phyloP scores from a whole-genome alignment of 1,140 invertebrate genomes.

The Physella acuta region DNA sequence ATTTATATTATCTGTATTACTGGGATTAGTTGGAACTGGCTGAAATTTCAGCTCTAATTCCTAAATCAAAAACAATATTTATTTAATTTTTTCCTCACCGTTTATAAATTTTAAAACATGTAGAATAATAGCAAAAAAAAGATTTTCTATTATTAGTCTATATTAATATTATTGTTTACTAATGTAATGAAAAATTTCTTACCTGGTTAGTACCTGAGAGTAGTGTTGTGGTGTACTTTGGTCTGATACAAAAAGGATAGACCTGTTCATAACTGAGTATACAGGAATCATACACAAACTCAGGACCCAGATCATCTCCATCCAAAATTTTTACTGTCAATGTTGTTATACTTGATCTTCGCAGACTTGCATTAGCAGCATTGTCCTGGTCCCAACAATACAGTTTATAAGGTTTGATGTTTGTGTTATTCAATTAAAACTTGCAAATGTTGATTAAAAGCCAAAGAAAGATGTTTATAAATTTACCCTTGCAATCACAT shows the following conservation, averaged over 20 bases:
- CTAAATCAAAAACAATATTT: background rate
- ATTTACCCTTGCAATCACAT: conserved; percentile 14
- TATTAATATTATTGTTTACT: background rate
- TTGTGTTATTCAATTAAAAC: background rate
- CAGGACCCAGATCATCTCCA: conserved; percentile 45
- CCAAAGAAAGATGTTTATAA: no score
- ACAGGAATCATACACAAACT: conserved; percentile 40
- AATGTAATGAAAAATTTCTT: background rate
- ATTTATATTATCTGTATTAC: background rate
- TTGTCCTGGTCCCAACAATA: conserved; percentile 1
- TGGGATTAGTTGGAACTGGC: background rate
- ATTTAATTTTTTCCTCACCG: background rate
- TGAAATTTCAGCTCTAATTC: background rate
- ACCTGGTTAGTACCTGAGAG: conserved; percentile 17
- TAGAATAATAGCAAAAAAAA: no score
- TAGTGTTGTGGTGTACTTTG: conserved; percentile 34
- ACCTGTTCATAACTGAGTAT: background rate
- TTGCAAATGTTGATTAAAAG: background rate
- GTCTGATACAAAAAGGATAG: conserved; percentile 30
- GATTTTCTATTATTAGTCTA: no score
- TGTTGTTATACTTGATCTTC: conserved; percentile 25
- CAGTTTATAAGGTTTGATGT: background rate
- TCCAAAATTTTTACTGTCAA: conserved; percentile 38
- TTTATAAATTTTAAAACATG: background rate
- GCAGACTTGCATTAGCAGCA: background rate